These are phyloP conservation scores for Halichoeres trimaculatus DNA, from an alignment of 2,113 vertebrate species.

Conservation along the genomic window DNA sequence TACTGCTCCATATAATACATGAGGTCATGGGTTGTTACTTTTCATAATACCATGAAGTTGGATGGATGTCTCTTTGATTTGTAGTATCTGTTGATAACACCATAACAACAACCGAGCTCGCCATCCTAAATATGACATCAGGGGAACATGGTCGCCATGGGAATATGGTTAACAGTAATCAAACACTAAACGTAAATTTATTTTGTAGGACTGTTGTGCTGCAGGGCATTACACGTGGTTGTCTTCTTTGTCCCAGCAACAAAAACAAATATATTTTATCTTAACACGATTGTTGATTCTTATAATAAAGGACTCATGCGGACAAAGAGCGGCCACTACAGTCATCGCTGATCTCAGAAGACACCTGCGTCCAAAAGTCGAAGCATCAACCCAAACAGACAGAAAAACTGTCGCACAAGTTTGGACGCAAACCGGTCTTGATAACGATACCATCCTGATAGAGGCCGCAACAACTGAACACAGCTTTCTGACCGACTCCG, in stretches of 20 bases:
- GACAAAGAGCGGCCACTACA: fast-evolving
- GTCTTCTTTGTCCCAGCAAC: neutral
- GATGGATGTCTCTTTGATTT: too few relatives aligned
- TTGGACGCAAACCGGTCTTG: slow-evolving; percentile 38
- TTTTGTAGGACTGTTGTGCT: neutral
- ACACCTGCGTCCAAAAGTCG: neutral
- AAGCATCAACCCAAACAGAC: slow-evolving; percentile 44
- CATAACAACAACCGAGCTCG: too few relatives aligned
- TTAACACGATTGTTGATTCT: slow-evolving; percentile 54
- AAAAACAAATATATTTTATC: slow-evolving; percentile 17
- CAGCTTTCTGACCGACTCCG: neutral
- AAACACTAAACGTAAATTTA: neutral
- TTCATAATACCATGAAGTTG: too few relatives aligned
- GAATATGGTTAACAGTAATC: neutral
- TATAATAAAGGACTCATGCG: slow-evolving; percentile 44
- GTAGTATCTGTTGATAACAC: too few relatives aligned
- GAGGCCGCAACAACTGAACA: neutral
- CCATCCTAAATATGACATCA: too few relatives aligned
- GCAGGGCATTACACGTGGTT: neutral
- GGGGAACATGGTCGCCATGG: too few relatives aligned
- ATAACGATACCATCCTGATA: neutral
- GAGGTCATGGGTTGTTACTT: neutral
- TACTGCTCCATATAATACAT: neutral
- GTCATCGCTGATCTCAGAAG: neutral
- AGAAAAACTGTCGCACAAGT: neutral